These are phyloP conservation scores for Luscinia megarhynchos DNA, from an alignment of 2,797 vertebrate genomes.

Conservation along the genomic window DNA sequence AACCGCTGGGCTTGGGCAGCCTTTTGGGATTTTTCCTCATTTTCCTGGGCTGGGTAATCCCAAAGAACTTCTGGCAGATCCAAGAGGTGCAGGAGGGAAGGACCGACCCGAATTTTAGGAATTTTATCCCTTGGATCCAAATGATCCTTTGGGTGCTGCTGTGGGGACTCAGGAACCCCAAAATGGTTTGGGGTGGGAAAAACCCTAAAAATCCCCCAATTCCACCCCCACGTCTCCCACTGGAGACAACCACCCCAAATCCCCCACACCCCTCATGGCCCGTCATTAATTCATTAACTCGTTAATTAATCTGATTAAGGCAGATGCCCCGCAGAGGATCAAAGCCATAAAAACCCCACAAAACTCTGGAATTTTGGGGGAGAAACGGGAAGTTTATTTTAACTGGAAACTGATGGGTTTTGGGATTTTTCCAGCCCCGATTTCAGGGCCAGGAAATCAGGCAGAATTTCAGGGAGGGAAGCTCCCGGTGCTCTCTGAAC, in stretches of 20 bases:
- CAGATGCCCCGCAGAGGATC: neutral
- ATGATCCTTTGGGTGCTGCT: too few relatives aligned
- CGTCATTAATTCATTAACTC: neutral
- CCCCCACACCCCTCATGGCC: neutral
- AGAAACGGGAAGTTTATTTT: neutral
- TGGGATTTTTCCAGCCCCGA: neutral
- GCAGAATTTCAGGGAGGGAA: neutral
- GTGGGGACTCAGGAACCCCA: neutral
- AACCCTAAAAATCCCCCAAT: neutral
- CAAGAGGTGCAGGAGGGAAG: neutral
- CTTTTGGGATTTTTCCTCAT: fast-evolving
- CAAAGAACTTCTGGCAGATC: neutral
- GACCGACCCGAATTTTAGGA: neutral
- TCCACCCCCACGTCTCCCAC: neutral
- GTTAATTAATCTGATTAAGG: neutral
- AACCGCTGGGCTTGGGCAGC: fast-evolving
- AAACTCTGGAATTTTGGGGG: neutral
- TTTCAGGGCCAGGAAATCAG: neutral
- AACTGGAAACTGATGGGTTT: fast-evolving
- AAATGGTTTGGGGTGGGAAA: neutral
- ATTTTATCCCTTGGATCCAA: neutral
- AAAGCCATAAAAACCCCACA: neutral
- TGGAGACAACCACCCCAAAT: neutral
- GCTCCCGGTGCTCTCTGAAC: neutral
- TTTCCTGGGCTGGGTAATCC: neutral